phyloP scores from a whole-genome alignment of 1,140 invertebrate species.

The Drosophila tristis region DNA sequence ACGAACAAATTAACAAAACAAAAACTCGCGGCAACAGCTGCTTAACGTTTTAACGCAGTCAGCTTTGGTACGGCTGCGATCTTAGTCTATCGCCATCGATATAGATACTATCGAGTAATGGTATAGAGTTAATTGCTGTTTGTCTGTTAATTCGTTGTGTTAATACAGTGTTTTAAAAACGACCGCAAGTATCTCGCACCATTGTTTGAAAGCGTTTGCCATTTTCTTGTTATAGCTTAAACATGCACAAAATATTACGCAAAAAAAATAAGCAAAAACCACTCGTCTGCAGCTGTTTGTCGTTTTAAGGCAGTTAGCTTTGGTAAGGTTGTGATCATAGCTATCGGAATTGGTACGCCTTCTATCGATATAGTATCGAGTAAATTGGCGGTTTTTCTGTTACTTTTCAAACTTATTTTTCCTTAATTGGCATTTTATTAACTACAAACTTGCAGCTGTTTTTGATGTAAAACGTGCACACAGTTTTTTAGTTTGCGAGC shows the following conservation, averaged over 20 bases:
- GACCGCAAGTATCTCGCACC: no score
- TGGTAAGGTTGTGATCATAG: neutral
- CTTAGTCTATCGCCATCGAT: constrained; percentile 5
- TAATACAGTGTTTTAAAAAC: neutral
- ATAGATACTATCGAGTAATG: neutral
- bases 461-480: no score
- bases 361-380: neutral
- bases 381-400: neutral
- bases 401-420: neutral
- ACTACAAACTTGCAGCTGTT: no score
- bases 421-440: no score
- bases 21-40: constrained; percentile 23
- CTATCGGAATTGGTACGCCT: constrained; percentile 5
- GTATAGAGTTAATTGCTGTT: neutral
- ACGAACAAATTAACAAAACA: neutral
- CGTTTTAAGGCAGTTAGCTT: constrained; percentile 20
- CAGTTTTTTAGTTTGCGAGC: neutral
- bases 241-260: neutral
- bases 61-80: neutral
- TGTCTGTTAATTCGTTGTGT: neutral
- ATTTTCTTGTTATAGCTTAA: no score
- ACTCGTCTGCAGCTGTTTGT: neutral
- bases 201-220: no score
- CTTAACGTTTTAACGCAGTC: neutral
- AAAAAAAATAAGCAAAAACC: neutral